Base-by-base conservation (phyloP, 2,888 invertebrate species). In the Nomada lathburiana region DNA sequence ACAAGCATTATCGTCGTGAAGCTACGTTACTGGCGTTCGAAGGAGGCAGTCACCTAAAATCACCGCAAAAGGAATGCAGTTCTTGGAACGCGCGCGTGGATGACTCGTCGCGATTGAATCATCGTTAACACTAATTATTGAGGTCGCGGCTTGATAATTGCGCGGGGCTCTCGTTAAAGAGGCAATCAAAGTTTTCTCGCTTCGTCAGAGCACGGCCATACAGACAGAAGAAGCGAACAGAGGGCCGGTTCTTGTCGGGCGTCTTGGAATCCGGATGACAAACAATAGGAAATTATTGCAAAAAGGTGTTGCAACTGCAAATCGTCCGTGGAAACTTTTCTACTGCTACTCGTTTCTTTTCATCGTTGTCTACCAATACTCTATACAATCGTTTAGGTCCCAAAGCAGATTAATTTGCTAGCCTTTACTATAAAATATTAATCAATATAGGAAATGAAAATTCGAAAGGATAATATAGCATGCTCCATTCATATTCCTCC, bases 41-140 rank as follows among this genome's bases (percentile, higher is more conserved):
- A 23, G 47, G 47, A 47, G 71, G 59, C 53, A 77, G 67, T 63
- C 83, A 82, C 83, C 83, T 83, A 82, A 83, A 76, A 83, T 79
- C 79, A 53, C 83, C 83, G 83, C 52, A 50, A 80, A 83, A 80
- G 83, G 83, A 83, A 82, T 82, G 83, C 79, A 52, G 72, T 73
- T 83, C 83, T 83, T 55, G 79, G 79, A 72, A 82, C 77, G 73
- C 52, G 68, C 57, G 50, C 53, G 23, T 69, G 57, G 82, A 83
- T 82, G 79, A 82, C 82, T 79, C 83, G 83, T n/a, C 75, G 72
- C 83, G 83, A 82, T 83, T 83, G 83, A 83, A 84, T 84, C 81
- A 84, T 84, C 84, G 84, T 81, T 79, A 74, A 75, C 85, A 71
- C 82, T 85, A 85, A 85, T 85, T 85, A 85, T 86, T 79, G 80